Evolutionary conservation across 64 coral and sea anemone species (phyloP).

Genomic region (Montipora efflorescens): DNA sequence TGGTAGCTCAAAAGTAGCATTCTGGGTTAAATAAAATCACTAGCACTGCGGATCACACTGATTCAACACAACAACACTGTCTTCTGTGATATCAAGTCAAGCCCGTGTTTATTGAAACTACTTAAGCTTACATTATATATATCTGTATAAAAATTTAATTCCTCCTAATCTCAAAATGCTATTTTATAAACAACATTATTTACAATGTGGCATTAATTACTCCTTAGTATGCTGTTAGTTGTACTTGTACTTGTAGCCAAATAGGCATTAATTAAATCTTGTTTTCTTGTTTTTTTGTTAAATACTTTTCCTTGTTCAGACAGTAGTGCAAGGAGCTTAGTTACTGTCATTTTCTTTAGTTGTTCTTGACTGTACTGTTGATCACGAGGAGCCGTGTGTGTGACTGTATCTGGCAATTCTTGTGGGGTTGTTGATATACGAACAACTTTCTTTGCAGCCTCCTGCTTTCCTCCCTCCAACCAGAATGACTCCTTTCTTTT

Average conservation of each 20-base stretch:
- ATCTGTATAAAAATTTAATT: too few species aligned
- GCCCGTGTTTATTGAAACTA: background rate
- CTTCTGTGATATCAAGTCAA: background rate
- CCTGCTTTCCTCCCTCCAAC: slow-evolving; percentile 39
- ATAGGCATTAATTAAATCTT: background rate
- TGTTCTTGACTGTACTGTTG: background rate
- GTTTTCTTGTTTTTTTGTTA: background rate
- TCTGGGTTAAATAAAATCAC: background rate
- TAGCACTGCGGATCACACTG: background rate
- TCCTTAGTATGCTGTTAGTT: too few species aligned
- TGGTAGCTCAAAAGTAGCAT: too few species aligned
- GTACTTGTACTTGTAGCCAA: background rate
- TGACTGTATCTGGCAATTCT: too few species aligned
- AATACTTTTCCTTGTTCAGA: background rate
- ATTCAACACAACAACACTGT: slow-evolving; percentile 1
- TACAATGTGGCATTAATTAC: too few species aligned
- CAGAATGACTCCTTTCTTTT: slow-evolving; percentile 20
- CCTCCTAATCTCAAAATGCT: too few species aligned
- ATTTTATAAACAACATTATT: too few species aligned
- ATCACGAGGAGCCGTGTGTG: background rate
- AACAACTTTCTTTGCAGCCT: slow-evolving; percentile 27
- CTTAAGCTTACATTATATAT: too few species aligned
- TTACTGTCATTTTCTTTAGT: slow-evolving; percentile 1
- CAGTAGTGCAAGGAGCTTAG: background rate
- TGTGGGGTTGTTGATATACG: background rate